phyloP scores from a whole-genome alignment of 2,113 vertebrate species.

The Scolopax mira region DNA sequence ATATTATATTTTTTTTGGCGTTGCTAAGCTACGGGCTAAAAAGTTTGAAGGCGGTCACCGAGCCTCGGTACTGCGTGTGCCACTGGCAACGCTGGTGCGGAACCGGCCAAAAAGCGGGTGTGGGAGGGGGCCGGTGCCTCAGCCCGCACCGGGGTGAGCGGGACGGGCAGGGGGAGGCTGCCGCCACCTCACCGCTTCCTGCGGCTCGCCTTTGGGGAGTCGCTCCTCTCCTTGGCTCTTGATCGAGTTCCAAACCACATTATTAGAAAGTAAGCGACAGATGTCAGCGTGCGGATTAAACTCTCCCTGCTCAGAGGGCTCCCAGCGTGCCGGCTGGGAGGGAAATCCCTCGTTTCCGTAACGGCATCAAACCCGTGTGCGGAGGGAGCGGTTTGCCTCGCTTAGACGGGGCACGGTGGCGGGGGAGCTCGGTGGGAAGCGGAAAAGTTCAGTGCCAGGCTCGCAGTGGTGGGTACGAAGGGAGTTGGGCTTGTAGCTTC shows the following conservation, averaged over 20 bases:
- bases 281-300: constrained; percentile 56
- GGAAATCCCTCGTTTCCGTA: constrained; percentile 25
- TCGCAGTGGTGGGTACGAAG: not conserved
- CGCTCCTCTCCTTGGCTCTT: not conserved
- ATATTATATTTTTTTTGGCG: not conserved
- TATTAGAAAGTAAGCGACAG: constrained; percentile 62
- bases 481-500: not conserved
- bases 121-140: not conserved
- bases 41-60: constrained; percentile 1
- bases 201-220: not conserved
- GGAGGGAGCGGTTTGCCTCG: not conserved
- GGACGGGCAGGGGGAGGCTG: not conserved
- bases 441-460: not conserved
- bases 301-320: constrained; percentile 21
- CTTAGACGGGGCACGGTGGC: not conserved
- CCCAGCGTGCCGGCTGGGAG: constrained; percentile 14
- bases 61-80: not conserved
- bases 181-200: not conserved
- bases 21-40: not conserved
- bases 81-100: not conserved
- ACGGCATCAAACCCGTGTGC: not conserved
- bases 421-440: not conserved
- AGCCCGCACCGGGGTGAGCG: not conserved
- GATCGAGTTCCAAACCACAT: constrained; percentile 47
- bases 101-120: not conserved